Base-by-base conservation (phyloP, 2,113 vertebrate genomes). In the Rhombomys opimus region DNA sequence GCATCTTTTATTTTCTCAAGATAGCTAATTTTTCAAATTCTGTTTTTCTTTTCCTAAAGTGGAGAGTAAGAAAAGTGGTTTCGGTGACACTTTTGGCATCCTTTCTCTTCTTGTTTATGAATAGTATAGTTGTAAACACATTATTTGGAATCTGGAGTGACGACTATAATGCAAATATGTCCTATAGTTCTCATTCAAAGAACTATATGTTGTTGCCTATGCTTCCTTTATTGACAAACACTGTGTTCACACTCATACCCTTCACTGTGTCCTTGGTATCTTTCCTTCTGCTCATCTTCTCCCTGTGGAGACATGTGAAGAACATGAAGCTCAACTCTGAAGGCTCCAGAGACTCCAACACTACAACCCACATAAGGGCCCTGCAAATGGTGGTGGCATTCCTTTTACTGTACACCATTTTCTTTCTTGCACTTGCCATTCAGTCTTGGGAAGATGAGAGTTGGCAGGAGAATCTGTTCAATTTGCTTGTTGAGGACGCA, bases 171-270 rank as follows among this genome's bases (percentile, higher is more conserved):
- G 5, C 38, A 38, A 96, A 92, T 20, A 32, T 25, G 15, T 72
- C 61, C 9, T 32, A 63, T 25, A 87, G 30, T 46, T n/a, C 4
- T 14, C 0, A 0, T 14, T 35, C 14, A 6, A 70, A 0, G 2
- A 5, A 35, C 11, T 32, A 2, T 17, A 1, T 0, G 27, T 3
- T 1, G 0, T 5, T 54, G 50, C 15, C n/a, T 32, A 20, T 0
- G 0, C 2, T 11, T 7, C 0, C 9, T 50, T 6, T 52, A 10
- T 65, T 68, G 20, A 75, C 5, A 15, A 89, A 25, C 32, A 85
- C 61, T 95, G 18, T 84, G 7, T 84, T 84, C 59, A 63, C 81
- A 41, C 15, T 84, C 13, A 63, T 63, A 41, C 81, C 81, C 14
- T 84, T 84, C 59, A 84, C 0, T 30, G n/a, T 84, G 22, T 25